Evolutionary conservation across 2,113 vertebrate genomes (phyloP), one percentile per base, ranked within the genome.

Genomic region (Cyrtonyx montezumae): DNA sequence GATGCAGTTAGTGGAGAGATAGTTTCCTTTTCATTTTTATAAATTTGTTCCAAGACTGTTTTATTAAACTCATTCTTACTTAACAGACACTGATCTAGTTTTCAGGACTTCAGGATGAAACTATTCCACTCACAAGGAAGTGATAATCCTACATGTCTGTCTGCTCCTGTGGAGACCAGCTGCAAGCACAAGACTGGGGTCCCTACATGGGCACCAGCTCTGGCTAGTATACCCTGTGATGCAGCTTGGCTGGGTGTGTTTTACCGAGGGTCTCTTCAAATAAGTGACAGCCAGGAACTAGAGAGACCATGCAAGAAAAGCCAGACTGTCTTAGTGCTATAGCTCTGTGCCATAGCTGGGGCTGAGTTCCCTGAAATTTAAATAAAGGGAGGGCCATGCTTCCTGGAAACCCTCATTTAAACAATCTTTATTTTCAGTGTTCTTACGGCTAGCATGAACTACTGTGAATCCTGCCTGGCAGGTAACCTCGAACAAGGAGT

Each of bases 21-120:
- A 26, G 26, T 86, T 88, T 91, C 85, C 68, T 91, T 93, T 91
- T 84, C 19, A 65, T 91, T 94, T 94, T 70, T 59, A 83, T 63
- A 93, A 82, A 82, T 78, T 88, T 86, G 11, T 75, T 95, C 37
- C 73, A 83, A 85, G 61, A 63, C 36, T 63, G 18, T 93, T 91
- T 91, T 88, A 91, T 87, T 91, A 93, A 88, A 58, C 66, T 79
- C 62, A 12, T 92, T 79, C 59, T 45, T 82, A 74, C 79, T 87
- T 89, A 8, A 8, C 46, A 65, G 74, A 88, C 1, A 2, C 32
- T 73, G 46, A 9, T 81, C 66, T 92, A 32, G 36, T 74, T 93
- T 91, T 74, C 55, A 74, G 74, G 40, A 45, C 56, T 91, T 66
- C 70, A 79, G 81, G 68, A 58, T 85, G 49, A 28, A 91, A 73